Evolutionary conservation across 2,113 vertebrate genomes (phyloP).

Genomic region (Tetraodon nigroviridis): DNA sequence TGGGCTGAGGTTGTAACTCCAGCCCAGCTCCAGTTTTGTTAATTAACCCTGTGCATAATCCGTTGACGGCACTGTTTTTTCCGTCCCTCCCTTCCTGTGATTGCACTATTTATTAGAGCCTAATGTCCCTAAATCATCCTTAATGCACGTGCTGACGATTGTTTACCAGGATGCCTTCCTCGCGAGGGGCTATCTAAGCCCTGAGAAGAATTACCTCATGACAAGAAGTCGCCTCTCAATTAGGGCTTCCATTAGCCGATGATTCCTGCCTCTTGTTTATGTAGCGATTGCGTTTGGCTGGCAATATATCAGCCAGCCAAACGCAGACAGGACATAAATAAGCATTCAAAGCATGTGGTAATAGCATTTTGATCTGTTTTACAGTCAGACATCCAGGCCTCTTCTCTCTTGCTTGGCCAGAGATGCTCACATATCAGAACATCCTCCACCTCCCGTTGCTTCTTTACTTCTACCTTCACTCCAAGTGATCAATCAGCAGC

Average conservation of each 20-base stretch:
- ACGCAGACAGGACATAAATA: constrained; percentile 88
- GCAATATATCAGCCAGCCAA: constrained; percentile 87
- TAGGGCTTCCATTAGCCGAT: constrained; percentile 95
- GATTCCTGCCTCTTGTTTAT: constrained; percentile 87
- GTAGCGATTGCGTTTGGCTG: constrained; percentile 83
- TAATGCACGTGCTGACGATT: constrained; percentile 88
- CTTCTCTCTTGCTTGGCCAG: constrained; percentile 61
- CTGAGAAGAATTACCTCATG: constrained; percentile 86
- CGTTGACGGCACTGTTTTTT: constrained; percentile 59
- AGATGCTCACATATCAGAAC: constrained; percentile 78
- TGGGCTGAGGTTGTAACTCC: constrained; percentile 12
- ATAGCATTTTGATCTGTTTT: constrained; percentile 91
- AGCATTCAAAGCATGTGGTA: constrained; percentile 87
- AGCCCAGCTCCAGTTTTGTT: constrained; percentile 36
- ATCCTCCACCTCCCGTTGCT: constrained; percentile 34
- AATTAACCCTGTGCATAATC: constrained; percentile 40
- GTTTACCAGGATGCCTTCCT: constrained; percentile 83
- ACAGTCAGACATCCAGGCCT: constrained; percentile 77
- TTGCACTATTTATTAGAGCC: constrained; percentile 85
- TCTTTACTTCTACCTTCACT: constrained; percentile 41
- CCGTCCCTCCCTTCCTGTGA: constrained; percentile 34
- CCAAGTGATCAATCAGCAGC: constrained; percentile 58
- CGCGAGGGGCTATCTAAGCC: constrained; percentile 41
- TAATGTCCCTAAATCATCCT: constrained; percentile 94
- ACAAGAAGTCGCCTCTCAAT: constrained; percentile 84